phyloP scores from a whole-genome alignment of 1,140 invertebrate species.

The Plutomurus gul region DNA sequence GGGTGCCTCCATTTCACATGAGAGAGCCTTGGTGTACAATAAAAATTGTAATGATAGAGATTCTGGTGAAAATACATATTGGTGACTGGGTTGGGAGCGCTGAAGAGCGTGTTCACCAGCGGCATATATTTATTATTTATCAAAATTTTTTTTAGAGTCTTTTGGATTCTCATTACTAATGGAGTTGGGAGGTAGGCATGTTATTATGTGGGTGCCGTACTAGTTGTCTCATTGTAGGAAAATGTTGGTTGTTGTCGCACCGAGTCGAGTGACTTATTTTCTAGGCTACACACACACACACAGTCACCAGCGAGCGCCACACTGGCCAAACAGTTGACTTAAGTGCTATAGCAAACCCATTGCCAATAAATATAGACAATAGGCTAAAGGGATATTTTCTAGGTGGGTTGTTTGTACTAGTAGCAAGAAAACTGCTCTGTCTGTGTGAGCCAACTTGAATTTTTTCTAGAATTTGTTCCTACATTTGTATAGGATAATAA shows the following conservation, averaged over 20 bases:
- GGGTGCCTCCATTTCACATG: no score
- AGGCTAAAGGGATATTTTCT: neutral
- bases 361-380: constrained; percentile 14
- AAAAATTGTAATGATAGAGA: no score
- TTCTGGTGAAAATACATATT: no score
- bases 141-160: constrained; percentile 24
- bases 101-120: neutral
- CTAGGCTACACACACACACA: neutral
- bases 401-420: neutral
- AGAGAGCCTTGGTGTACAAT: no score
- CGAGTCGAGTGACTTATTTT: neutral
- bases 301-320: neutral
- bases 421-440: neutral
- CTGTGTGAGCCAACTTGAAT: no score
- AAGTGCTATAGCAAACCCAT: neutral
- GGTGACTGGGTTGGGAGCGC: no score
- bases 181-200: neutral
- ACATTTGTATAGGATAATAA: no score
- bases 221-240: neutral
- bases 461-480: neutral
- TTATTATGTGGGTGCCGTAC: constrained; percentile 19
- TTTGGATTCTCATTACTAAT: constrained; percentile 8
- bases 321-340: neutral
- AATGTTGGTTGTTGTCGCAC: neutral
- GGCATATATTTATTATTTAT: constrained; percentile 6